Evolutionary conservation across 2,888 invertebrate genomes (phyloP).

Genomic region (Proisotoma minuta): DNA sequence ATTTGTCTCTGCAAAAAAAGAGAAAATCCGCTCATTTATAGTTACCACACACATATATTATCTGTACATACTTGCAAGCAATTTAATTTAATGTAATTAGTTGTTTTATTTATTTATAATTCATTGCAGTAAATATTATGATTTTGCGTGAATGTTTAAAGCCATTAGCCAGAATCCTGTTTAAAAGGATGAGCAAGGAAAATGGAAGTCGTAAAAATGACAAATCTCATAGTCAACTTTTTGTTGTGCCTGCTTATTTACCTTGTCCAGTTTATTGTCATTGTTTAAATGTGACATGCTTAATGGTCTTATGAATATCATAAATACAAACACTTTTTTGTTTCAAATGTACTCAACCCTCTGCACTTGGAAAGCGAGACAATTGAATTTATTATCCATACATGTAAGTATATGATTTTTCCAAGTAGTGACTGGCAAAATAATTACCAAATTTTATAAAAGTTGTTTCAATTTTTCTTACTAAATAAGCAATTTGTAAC

Average conservation of each 20-base stretch:
- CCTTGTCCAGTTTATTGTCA: background rate
- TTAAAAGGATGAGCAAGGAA: background rate
- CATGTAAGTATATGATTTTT: too few relatives aligned
- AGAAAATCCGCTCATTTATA: background rate
- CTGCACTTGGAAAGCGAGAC: background rate
- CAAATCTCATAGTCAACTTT: background rate
- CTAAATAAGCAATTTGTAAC: too few relatives aligned
- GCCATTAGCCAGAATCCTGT: background rate
- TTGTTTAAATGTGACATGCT: slow-evolving; percentile 20
- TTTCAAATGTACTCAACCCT: background rate
- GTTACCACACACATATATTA: background rate
- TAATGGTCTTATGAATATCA: slow-evolving; percentile 23
- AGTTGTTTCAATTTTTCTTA: too few relatives aligned
- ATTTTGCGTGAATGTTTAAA: background rate
- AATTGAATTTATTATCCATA: too few relatives aligned
- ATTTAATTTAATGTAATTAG: slow-evolving; percentile 3
- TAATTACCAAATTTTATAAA: too few relatives aligned
- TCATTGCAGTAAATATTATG: background rate
- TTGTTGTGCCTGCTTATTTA: background rate
- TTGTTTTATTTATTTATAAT: slow-evolving; percentile 1
- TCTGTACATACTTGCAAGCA: too few relatives aligned
- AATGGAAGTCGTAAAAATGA: background rate
- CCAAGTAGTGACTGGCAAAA: too few relatives aligned
- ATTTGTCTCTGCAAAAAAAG: too few relatives aligned
- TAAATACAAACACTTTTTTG: slow-evolving; percentile 21